Conservation (phyloP, 2,797 vertebrate species). For the Clamator glandarius region DNA sequence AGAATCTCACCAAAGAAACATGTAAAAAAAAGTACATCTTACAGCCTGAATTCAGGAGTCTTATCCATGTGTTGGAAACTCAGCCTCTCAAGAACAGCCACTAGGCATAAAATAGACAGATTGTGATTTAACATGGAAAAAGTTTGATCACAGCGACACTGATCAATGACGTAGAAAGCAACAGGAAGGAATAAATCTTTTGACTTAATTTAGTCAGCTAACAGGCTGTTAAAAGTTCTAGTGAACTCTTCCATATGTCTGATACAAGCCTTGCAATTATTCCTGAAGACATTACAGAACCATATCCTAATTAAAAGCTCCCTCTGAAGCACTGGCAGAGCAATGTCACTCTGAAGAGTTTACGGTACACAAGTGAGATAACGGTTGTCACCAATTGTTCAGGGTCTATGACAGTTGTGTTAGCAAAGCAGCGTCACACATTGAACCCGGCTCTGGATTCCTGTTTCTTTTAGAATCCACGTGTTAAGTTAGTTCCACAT, state of each 20-base stretch:
- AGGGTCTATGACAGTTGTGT: neutral
- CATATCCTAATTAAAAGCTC: constrained; percentile 53
- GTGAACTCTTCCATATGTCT: constrained; percentile 49
- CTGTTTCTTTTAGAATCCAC: neutral
- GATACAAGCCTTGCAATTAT: constrained; percentile 28
- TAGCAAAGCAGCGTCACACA: neutral
- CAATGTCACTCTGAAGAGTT: neutral
- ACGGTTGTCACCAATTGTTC: neutral
- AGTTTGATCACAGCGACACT: neutral
- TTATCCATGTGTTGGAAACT: neutral
- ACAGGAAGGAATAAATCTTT: neutral
- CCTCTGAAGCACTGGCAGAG: neutral
- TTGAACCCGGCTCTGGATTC: neutral
- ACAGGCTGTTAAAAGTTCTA: constrained; percentile 33
- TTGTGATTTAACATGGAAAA: neutral
- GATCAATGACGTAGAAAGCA: neutral
- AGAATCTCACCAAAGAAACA: neutral
- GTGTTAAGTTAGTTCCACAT: neutral
- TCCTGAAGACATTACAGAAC: neutral
- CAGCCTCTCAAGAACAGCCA: neutral
- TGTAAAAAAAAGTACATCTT: neutral
- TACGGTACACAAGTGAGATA: neutral
- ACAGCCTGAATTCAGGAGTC: neutral
- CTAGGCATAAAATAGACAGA: neutral
- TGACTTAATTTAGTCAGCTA: constrained; percentile 17